phyloP scores from a whole-genome alignment of 2,797 vertebrate species.

The Epinephelus malabaricus region DNA sequence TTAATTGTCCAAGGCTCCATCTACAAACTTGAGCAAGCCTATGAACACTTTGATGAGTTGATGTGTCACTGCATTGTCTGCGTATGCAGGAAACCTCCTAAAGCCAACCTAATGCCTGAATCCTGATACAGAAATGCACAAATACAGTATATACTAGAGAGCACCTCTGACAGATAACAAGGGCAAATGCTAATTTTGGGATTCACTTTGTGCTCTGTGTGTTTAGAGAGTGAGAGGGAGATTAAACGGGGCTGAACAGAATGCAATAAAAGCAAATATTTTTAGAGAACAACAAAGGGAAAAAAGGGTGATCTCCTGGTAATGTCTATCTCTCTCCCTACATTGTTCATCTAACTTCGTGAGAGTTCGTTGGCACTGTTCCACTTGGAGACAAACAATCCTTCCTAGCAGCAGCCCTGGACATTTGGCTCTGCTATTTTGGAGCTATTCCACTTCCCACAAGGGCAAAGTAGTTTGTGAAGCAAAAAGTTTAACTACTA shows the following conservation, averaged over 20 bases:
- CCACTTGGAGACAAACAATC: conserved; percentile 56
- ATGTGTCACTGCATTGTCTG: conserved; percentile 4
- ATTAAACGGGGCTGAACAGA: conserved; percentile 30
- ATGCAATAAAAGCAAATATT: conserved; percentile 53
- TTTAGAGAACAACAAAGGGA: conserved; percentile 29
- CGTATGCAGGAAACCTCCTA: conserved; percentile 10
- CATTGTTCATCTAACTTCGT: conserved; percentile 50
- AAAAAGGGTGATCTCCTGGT: conserved; percentile 14
- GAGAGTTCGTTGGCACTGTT: conserved; percentile 46
- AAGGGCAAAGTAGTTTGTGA: conserved; percentile 62
- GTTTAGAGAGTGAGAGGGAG: conserved; percentile 25
- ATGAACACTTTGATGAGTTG: conserved; percentile 14
- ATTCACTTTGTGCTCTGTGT: conserved; percentile 42
- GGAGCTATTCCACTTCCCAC: conserved; percentile 62
- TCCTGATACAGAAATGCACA: conserved; percentile 21
- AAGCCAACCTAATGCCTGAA: conserved; percentile 1
- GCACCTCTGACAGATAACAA: conserved; percentile 25
- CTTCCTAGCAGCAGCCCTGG: conserved; percentile 28
- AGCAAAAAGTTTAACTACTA: conserved; percentile 62
- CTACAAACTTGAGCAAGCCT: conserved; percentile 13
- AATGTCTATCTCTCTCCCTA: conserved; percentile 25
- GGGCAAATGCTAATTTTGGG: conserved; percentile 27
- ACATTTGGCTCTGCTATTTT: conserved; percentile 60
- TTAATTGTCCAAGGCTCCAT: conserved; percentile 18
- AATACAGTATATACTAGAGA: conserved; percentile 5